phyloP scores from a whole-genome alignment of 2,888 invertebrate genomes.

The Anthoptus insignis region DNA sequence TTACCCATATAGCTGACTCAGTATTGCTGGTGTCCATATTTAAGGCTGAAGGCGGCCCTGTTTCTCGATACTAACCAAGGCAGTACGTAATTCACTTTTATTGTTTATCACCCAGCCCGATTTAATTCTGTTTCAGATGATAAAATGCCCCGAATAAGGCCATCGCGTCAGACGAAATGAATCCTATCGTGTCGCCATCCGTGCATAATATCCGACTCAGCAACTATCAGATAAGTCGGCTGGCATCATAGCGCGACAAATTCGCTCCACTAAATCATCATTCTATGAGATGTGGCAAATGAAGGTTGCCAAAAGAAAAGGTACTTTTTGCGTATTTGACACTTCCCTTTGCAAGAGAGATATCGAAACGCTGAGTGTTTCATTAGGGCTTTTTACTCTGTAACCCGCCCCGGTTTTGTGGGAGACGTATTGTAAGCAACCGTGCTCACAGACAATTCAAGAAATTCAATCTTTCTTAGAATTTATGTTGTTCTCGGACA shows the following conservation, averaged over 20 bases:
- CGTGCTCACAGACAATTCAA: background rate
- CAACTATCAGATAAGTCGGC: constrained; percentile 61
- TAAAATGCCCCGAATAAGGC: constrained; percentile 50
- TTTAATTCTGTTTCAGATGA: constrained; percentile 48
- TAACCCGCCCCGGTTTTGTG: background rate
- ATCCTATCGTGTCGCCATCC: constrained; percentile 34
- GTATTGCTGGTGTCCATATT: too few relatives aligned
- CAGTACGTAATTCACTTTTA: constrained; percentile 55
- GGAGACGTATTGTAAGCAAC: background rate
- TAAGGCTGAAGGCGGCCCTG: too few relatives aligned
- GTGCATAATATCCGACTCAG: constrained; percentile 43
- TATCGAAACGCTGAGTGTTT: constrained; percentile 15
- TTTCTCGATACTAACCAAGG: constrained; percentile 53
- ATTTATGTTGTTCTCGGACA: background rate
- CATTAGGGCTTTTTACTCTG: constrained; percentile 54
- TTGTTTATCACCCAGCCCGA: constrained; percentile 51
- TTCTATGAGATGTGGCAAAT: constrained; percentile 57
- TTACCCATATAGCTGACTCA: too few relatives aligned
- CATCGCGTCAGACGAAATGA: constrained; percentile 43
- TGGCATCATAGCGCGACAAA: constrained; percentile 57
- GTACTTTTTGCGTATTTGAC: constrained; percentile 23
- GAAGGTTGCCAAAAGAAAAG: constrained; percentile 53
- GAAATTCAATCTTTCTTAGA: background rate
- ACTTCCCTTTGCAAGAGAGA: constrained; percentile 24
- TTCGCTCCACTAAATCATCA: constrained; percentile 68